Conservation (phyloP, 2,797 vertebrate genomes). For the Rhinoraja longicauda region DNA sequence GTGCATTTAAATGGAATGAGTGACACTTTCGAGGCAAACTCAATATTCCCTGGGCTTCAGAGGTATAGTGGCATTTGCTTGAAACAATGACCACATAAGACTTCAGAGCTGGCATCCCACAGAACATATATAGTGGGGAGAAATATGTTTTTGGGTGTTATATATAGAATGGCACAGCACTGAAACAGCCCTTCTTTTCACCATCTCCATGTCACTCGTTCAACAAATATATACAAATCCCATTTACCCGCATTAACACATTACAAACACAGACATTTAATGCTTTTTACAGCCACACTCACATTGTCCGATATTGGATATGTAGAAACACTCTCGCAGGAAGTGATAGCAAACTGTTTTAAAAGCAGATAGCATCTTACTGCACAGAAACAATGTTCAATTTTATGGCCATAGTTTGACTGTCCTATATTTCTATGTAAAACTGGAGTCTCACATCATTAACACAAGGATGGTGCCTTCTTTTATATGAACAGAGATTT, state of each 20-base stretch:
- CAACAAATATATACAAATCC: too few species aligned
- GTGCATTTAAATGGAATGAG: too few species aligned
- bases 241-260: not conserved
- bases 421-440: not conserved
- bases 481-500: not conserved
- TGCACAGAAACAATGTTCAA: not conserved
- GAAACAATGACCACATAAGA: not conserved
- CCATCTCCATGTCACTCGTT: too few species aligned
- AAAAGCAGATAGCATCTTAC: too few species aligned
- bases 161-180: too few species aligned
- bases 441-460: not conserved
- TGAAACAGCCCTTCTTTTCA: too few species aligned
- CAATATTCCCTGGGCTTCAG: too few species aligned
- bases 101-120: not conserved
- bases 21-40: too few species aligned
- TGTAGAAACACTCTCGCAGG: not conserved
- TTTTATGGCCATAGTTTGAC: not conserved
- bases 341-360: not conserved
- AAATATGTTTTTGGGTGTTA: too few species aligned
- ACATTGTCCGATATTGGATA: not conserved
- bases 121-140: not conserved
- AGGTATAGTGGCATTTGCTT: too few species aligned
- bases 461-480: not conserved
- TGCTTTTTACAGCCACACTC: not conserved
- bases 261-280: not conserved